Percentiles rank a stretch among this genome's conserved stretches.
Evolutionary conservation across 1,140 invertebrate genomes (phyloP).

Genomic region (Trichonephila clavata): DNA sequence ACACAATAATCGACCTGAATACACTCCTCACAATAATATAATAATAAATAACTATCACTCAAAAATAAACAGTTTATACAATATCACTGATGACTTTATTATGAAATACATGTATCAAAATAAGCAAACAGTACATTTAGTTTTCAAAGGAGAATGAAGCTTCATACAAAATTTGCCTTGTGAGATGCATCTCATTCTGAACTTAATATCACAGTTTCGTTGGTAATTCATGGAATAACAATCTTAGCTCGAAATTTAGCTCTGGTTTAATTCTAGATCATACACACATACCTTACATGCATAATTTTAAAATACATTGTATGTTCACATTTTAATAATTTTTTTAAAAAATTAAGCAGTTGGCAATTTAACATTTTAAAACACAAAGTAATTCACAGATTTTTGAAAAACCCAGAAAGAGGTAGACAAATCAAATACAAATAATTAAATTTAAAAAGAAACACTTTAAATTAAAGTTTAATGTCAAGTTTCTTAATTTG

Average conservation of each 20-base stretch:
- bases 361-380: neutral
- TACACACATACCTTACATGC: neutral
- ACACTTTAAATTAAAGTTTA: no score
- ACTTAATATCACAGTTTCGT: neutral
- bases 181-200: neutral
- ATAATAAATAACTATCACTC: no score
- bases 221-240: neutral
- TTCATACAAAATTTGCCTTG: no score
- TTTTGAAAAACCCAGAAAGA: no score
- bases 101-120: constrained; percentile 22
- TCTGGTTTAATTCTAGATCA: neutral
- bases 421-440: no score
- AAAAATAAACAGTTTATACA: no score
- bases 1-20: no score
- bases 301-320: neutral
- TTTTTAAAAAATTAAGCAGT: neutral
- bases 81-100: neutral
- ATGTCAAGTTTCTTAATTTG: no score
- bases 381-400: no score
- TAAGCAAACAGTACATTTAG: neutral
- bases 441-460: no score
- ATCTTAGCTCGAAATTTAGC: neutral
- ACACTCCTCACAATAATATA: no score
- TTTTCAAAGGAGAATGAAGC: no score
- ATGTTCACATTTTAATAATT: neutral